phyloP scores from a whole-genome alignment of 2,797 vertebrate genomes.

The Sebastes iracundus region DNA sequence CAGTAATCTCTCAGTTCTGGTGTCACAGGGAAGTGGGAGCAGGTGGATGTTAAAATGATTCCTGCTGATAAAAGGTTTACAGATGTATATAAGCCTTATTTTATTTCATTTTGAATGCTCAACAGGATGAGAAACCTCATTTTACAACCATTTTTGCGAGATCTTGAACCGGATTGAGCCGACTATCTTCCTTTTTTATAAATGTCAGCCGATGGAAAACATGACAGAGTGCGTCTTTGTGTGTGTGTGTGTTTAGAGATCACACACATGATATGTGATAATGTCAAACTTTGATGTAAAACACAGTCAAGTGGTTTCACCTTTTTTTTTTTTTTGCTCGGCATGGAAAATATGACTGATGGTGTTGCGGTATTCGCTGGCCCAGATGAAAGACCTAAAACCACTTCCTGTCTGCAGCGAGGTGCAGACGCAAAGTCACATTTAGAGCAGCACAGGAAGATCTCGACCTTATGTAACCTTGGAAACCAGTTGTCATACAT shows the following conservation, averaged over 20 bases:
- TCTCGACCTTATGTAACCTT: constrained; percentile 54
- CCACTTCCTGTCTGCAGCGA: constrained; percentile 78
- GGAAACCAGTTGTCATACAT: constrained; percentile 56
- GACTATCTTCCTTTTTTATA: constrained; percentile 23
- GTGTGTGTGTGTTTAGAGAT: constrained; percentile 46
- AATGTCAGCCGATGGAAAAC: constrained; percentile 76
- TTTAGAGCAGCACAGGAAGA: constrained; percentile 43
- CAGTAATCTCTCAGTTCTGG: constrained; percentile 6
- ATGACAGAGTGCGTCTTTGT: constrained; percentile 51
- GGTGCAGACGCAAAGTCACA: constrained; percentile 55
- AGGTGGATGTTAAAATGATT: constrained; percentile 6
- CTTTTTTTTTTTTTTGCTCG: background rate
- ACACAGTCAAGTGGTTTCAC: constrained; percentile 51
- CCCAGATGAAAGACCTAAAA: constrained; percentile 67
- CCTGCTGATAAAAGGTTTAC: background rate
- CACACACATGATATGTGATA: constrained; percentile 52
- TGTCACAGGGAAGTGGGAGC: constrained; percentile 6
- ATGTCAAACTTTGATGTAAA: constrained; percentile 68
- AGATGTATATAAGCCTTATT: background rate
- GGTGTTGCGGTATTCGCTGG: constrained; percentile 39
- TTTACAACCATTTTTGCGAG: constrained; percentile 22
- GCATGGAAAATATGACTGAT: constrained; percentile 79
- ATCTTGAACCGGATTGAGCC: constrained; percentile 18
- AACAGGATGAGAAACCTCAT: constrained; percentile 6
- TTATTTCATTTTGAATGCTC: constrained; percentile 7